Base-by-base conservation (phyloP, 2,113 vertebrate genomes). In the Sebastes schlegelii region DNA sequence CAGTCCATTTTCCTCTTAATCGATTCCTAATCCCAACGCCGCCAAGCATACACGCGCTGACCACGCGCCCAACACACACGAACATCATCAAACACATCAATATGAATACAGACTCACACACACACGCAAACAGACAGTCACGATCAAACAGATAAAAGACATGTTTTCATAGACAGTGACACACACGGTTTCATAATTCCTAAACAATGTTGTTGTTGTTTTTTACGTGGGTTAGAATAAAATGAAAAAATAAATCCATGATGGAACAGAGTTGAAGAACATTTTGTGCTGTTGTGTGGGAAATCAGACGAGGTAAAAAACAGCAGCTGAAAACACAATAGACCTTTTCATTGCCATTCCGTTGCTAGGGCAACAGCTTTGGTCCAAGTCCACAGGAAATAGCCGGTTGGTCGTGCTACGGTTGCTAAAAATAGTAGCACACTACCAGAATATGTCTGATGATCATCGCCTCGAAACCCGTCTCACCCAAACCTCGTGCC, bases 21-120 rank as follows among this genome's bases (percentile, higher is more conserved):
- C 87, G 91, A 95, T 94, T 93, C 87, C 89, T 95, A 95, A 95
- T 95, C 93, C 91, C 77, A 80, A 77, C 19, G 64, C 75, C 54
- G 16, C 63, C 86, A 52, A 66, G 74, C 74, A 79, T 16, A 49
- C 87, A 85, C 66, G 52, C 66, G 19, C 81, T 61, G 51, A 79
- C 42, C 88, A 80, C 81, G 19, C n/a, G 51, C 61, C 23, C 66
- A 66, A 67, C n/a, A 65, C 61, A 43, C 61, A 26, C 26, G 26
- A 26, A 26, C 26, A 26, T 26, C 26, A 26, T 26, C 26, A 26
- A 26, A 26, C 26, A 26, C 26, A 26, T 26, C 26, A 26, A 26
- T 26, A 26, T 26, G 26, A 26, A 26, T 26, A 26, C 26, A 26
- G 26, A 66, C 62, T n/a, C 48, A 26, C 17, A 60, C 62, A 73